phyloP scores from a whole-genome alignment of 30 jellyfish, hydroid and myxozoan genomes.

The Aurelia sp. region DNA sequence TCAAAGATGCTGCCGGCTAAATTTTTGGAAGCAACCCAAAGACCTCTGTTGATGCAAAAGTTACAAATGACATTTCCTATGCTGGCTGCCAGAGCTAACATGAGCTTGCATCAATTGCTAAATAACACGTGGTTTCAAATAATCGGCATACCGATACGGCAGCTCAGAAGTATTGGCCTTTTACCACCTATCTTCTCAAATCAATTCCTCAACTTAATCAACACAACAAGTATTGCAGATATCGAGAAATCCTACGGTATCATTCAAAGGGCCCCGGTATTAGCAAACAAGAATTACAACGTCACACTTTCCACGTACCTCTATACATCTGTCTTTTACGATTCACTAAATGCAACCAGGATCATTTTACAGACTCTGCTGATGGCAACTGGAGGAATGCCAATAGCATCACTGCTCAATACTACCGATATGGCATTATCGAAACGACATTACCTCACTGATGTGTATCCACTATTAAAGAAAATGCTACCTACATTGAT shows the following conservation, averaged over 20 bases:
- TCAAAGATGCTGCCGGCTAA: too few species aligned
- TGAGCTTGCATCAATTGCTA: too few species aligned
- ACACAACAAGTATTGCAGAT: not conserved
- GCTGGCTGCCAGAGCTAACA: too few species aligned
- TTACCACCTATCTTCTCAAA: not conserved
- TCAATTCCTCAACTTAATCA: not conserved
- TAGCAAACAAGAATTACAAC: not conserved
- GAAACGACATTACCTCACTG: not conserved
- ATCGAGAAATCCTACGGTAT: not conserved
- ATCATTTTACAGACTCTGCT: too few species aligned
- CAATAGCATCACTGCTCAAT: not conserved
- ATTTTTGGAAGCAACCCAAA: not conserved
- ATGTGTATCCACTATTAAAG: not conserved
- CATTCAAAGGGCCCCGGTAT: not conserved
- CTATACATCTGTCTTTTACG: not conserved
- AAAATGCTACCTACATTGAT: not conserved
- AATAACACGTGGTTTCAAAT: too few species aligned
- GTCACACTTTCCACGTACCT: not conserved
- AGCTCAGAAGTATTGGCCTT: not conserved
- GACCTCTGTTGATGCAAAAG: not conserved
- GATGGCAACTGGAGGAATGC: not conserved
- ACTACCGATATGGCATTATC: not conserved
- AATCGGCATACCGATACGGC: too few species aligned
- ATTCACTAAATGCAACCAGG: not conserved
- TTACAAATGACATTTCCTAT: not conserved